Evolutionary conservation across 35 echinoderm and acorn worm genomes (phyloP).

Genomic region (Apostichopus japonicus): DNA sequence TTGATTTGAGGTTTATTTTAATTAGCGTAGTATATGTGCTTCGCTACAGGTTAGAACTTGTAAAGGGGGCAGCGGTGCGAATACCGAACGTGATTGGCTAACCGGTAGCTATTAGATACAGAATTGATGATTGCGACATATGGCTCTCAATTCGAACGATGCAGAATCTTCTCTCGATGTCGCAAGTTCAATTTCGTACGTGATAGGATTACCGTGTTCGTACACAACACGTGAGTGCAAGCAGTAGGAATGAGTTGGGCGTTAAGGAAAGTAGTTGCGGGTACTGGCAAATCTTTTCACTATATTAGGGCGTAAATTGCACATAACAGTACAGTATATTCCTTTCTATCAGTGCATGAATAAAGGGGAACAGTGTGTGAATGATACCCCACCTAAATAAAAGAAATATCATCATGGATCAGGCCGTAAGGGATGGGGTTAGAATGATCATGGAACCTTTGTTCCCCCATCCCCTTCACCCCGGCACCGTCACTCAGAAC

Average conservation of each 20-base stretch:
- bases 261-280: not conserved
- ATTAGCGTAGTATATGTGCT: not conserved
- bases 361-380: no score
- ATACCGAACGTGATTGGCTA: conserved; percentile 8
- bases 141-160: conserved; percentile 29
- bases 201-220: not conserved
- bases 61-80: not conserved
- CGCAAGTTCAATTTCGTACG: not conserved
- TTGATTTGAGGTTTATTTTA: not conserved
- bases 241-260: not conserved
- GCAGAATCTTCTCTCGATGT: not conserved
- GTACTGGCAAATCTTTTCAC: not conserved
- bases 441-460: no score
- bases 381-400: no score
- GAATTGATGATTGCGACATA: not conserved
- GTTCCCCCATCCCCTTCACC: no score
- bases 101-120: not conserved
- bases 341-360: no score
- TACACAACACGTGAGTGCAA: not conserved
- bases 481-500: no score
- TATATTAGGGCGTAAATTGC: no score
- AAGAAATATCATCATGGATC: no score
- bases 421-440: no score
- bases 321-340: no score
- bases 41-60: not conserved